Evolutionary conservation across 2,888 invertebrate species (phyloP).

Genomic region (Pheosia gnoma): DNA sequence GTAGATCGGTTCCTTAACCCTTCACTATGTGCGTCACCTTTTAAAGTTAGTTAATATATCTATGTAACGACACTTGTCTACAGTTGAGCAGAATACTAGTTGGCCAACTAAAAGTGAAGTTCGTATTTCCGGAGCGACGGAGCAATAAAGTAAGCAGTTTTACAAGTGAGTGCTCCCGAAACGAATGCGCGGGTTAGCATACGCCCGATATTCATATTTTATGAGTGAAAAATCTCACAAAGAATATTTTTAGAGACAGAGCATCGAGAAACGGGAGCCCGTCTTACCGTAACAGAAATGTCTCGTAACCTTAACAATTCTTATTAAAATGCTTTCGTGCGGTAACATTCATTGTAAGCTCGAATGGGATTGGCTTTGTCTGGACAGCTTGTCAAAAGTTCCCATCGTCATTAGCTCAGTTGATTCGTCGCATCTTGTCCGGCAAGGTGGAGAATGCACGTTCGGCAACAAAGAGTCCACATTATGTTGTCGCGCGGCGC

Average conservation of each 20-base stretch:
- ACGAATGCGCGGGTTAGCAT: conserved; percentile 68
- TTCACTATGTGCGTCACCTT: conserved; percentile 69
- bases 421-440: conserved; percentile 67
- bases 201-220: conserved; percentile 70
- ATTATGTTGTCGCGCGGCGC: conserved; percentile 75
- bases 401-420: conserved; percentile 65
- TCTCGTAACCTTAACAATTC: conserved; percentile 31
- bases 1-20: conserved; percentile 76
- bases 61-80: conserved; percentile 49
- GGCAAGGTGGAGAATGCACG: conserved; percentile 63
- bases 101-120: conserved; percentile 59
- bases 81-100: conserved; percentile 48
- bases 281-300: conserved; percentile 25
- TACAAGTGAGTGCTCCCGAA: conserved; percentile 72
- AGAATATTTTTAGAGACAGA: conserved; percentile 49
- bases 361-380: conserved; percentile 48
- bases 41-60: conserved; percentile 61
- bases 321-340: conserved; percentile 39
- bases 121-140: conserved; percentile 64
- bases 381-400: conserved; percentile 60
- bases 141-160: conserved; percentile 76
- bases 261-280: conserved; percentile 24
- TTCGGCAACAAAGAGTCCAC: conserved; percentile 69
- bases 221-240: conserved; percentile 62
- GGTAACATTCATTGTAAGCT: conserved; percentile 36